Evolutionary conservation across 1,140 invertebrate species (phyloP), one percentile per base, ranked within the genome.

Genomic region (Bombyx mandarina): DNA sequence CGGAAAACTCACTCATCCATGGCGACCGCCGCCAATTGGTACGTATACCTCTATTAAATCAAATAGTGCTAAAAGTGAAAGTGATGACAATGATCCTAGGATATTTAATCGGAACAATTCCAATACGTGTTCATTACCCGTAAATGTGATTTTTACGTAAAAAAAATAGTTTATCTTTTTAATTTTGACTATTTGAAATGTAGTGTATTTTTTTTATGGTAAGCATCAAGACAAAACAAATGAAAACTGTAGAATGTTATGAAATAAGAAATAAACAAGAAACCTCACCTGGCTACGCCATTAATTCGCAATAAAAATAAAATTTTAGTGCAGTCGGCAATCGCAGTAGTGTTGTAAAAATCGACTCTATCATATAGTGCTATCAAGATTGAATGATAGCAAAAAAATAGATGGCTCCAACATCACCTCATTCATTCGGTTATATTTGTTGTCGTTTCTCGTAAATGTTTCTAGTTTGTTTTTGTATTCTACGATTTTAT

Each of bases 301-400:
- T 86, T 86, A 86, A 86, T 86, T 85, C 83, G 83, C 82, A 86
- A 82, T 86, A 86, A 86, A 84, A 83, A 86, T 86, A 86, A 85
- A 84, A 35, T 35, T 35, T 5, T 35, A 35, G 26, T 35, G 26
- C 26, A 35, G 26, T 35, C 0, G 2, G 4, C 26, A 35, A 73
- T 83, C 71, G 57, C 42, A 46, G 35, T 68, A 74, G 75, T 71
- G 73, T 57, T 60, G 65, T 56, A 3, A n/a, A 7, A 59, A 53
- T 57, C 56, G 52, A 54, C 43, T 54, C 43, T n/a, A 52, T 35
- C 12, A 18, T 18, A 18, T 18, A 18, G 12, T 18, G 12, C 12
- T 18, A 18, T 18, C 12, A 18, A 18, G 12, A 18, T 18, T 18
- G 12, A 18, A 18, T 18, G 12, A 18, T 18, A 18, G 12, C 12